Evolutionary conservation across 2,797 vertebrate species (phyloP).

Genomic region (Protonibea diacanthus): DNA sequence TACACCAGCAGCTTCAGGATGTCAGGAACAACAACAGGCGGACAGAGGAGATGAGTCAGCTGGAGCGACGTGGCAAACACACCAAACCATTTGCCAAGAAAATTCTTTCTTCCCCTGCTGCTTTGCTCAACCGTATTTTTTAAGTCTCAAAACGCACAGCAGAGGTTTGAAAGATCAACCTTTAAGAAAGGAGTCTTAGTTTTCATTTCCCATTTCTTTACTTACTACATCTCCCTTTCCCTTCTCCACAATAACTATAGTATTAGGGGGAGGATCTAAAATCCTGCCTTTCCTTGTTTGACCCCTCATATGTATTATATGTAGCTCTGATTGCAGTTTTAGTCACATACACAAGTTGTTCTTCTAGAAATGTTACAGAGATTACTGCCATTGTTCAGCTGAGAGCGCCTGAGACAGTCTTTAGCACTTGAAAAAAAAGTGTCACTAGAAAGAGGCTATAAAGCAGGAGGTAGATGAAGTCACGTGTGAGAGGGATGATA

Average conservation of each 20-base stretch:
- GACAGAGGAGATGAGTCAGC: slow-evolving; percentile 67
- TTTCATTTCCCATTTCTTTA: slow-evolving; percentile 2
- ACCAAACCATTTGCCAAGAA: slow-evolving; percentile 42
- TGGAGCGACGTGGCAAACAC: slow-evolving; percentile 55
- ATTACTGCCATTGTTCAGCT: slow-evolving; percentile 32
- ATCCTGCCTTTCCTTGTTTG: slow-evolving; percentile 18
- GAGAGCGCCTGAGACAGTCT: background rate
- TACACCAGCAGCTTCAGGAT: slow-evolving; percentile 46
- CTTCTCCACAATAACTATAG: slow-evolving; percentile 23
- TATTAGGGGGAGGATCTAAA: slow-evolving; percentile 35
- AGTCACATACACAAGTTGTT: background rate
- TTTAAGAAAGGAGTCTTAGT: background rate
- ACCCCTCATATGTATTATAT: slow-evolving; percentile 44
- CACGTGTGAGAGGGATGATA: background rate
- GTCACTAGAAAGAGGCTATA: background rate
- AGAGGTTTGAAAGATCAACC: slow-evolving; percentile 21
- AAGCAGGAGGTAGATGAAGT: slow-evolving; percentile 8
- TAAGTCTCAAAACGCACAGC: background rate
- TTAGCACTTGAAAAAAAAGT: slow-evolving; percentile 17
- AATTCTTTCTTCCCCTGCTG: slow-evolving; percentile 29
- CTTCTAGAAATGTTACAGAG: slow-evolving; percentile 5
- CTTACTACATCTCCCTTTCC: background rate
- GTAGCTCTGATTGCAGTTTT: slow-evolving; percentile 26
- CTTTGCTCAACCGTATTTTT: slow-evolving; percentile 11
- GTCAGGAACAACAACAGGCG: slow-evolving; percentile 56